Conservation (phyloP, 2,888 invertebrate species). For the Bombylius discolor region DNA sequence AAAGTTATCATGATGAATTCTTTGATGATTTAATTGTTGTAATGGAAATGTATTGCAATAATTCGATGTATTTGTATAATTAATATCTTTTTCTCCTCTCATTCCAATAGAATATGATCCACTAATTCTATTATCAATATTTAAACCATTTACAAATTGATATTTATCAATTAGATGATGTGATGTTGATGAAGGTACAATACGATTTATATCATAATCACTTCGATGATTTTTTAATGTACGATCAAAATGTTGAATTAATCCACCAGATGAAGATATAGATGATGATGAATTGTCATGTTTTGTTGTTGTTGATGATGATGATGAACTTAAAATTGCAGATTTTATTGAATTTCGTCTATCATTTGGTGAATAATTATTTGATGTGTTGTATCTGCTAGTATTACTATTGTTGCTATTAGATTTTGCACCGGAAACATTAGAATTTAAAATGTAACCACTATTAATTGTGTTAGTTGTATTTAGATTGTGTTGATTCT, state of each 20-base stretch:
- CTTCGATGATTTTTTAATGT: conserved; percentile 3
- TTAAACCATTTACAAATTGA: not conserved
- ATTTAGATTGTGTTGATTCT: conserved; percentile 12
- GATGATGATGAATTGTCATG: not conserved
- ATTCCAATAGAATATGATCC: not conserved
- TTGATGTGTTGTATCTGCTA: not conserved
- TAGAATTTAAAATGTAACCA: not conserved
- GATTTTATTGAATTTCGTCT: conserved; percentile 11
- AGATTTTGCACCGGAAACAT: not conserved
- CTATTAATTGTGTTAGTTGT: conserved; percentile 8
- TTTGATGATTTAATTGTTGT: not conserved
- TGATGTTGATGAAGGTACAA: not conserved
- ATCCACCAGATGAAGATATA: not conserved
- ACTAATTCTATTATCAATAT: not conserved
- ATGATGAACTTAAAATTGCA: not conserved
- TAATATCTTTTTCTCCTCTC: not conserved
- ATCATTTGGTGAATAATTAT: conserved; percentile 1
- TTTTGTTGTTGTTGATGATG: not conserved
- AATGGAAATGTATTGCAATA: not conserved
- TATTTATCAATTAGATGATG: conserved; percentile 5
- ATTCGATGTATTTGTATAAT: not conserved
- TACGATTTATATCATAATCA: conserved; percentile 5
- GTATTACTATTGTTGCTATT: conserved; percentile 1
- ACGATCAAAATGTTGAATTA: conserved; percentile 3
- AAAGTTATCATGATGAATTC: not conserved